Percentiles rank a stretch among this genome's conserved stretches.
These are phyloP conservation scores for Rhinopomastus cyanomelas DNA, from an alignment of 2,113 vertebrate species.

Conservation along the genomic window DNA sequence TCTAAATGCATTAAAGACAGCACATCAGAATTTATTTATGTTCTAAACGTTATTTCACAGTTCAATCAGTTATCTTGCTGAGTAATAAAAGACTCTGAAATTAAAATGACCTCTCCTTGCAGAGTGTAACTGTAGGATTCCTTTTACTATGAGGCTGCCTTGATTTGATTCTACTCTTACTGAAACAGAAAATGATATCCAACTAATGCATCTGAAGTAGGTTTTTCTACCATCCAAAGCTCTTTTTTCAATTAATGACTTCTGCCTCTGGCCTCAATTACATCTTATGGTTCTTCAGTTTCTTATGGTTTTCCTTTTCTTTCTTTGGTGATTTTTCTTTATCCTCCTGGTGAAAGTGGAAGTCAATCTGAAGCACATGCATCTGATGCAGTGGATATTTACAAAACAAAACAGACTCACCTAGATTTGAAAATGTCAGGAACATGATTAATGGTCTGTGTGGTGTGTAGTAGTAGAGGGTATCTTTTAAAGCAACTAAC, in stretches of 20 bases:
- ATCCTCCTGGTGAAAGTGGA: neutral
- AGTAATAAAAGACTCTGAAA: constrained; percentile 70
- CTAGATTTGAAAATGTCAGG: neutral
- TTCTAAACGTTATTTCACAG: constrained; percentile 68
- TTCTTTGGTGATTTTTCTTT: constrained; percentile 35
- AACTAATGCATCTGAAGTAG: constrained; percentile 63
- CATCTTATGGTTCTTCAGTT: constrained; percentile 9
- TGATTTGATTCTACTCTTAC: constrained; percentile 62
- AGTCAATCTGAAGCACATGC: neutral
- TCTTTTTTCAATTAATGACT: constrained; percentile 62
- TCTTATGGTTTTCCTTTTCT: neutral
- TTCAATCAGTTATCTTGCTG: constrained; percentile 69
- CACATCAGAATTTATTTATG: constrained; percentile 63
- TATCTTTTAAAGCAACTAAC: constrained; percentile 27
- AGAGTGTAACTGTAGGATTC: constrained; percentile 56
- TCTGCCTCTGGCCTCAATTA: constrained; percentile 51
- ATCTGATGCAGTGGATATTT: neutral
- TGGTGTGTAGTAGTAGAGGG: neutral
- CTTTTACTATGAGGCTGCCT: constrained; percentile 38
- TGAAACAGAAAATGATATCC: constrained; percentile 59
- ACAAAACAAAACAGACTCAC: constrained; percentile 1
- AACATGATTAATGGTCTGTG: constrained; percentile 7
- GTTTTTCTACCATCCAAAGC: constrained; percentile 37
- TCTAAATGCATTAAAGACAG: constrained; percentile 41
- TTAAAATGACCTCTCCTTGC: constrained; percentile 71